Conservation (phyloP, 2,888 invertebrate genomes). For the Orthosia gracilis region DNA sequence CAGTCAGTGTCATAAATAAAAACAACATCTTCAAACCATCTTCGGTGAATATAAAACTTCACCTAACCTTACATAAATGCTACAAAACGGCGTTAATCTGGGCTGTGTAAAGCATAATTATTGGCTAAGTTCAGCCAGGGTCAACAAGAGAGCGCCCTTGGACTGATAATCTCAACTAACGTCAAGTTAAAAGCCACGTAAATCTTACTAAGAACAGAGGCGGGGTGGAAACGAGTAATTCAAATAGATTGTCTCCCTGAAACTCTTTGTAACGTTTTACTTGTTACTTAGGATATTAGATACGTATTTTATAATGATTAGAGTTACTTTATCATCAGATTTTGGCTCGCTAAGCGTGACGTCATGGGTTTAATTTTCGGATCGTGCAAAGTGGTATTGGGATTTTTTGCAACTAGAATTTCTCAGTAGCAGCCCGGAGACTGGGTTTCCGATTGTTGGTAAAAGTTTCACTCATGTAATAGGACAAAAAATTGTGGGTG, state of each 20-base stretch:
- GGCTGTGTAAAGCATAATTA: constrained; percentile 51
- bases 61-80: constrained; percentile 30
- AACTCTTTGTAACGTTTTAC: constrained; percentile 28
- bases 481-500: neutral
- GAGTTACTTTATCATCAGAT: neutral
- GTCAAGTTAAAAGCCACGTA: constrained; percentile 82
- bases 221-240: constrained; percentile 59
- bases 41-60: neutral
- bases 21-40: neutral
- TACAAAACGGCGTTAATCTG: constrained; percentile 36
- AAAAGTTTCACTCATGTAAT: too few species aligned
- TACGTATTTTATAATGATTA: neutral
- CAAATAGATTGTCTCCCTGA: constrained; percentile 30
- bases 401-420: neutral
- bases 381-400: neutral
- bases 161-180: constrained; percentile 80
- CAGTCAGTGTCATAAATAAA: neutral
- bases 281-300: constrained; percentile 37
- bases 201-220: constrained; percentile 73
- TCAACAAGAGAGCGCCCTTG: constrained; percentile 72
- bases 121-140: constrained; percentile 59
- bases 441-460: neutral
- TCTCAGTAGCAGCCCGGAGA: neutral
- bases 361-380: neutral
- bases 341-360: neutral